Conservation (phyloP, 1,140 invertebrate species). For the Sminthurinus signatus region DNA sequence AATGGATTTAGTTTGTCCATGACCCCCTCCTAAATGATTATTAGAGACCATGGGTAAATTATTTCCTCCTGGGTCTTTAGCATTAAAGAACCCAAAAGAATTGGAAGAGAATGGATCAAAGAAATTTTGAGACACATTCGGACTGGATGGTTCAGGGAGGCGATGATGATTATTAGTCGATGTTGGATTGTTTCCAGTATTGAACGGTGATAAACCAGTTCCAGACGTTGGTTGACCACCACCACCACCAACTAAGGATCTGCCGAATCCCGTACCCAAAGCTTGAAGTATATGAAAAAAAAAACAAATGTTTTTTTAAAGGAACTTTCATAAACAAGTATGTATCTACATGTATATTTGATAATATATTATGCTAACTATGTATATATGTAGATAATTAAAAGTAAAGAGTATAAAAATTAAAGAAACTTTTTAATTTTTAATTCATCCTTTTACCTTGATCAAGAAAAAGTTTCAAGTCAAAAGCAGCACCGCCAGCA, state of each 20-base stretch:
- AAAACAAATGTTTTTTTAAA: too few species aligned
- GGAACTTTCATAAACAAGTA: too few species aligned
- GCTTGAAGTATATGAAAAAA: too few species aligned
- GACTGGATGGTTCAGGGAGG: conserved; percentile 3
- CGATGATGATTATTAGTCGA: background rate
- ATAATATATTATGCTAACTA: too few species aligned
- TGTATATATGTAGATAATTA: too few species aligned
- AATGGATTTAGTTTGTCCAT: conserved; percentile 29
- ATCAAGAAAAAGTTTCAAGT: conserved; percentile 31
- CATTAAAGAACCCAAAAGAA: conserved; percentile 40
- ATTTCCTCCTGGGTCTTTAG: conserved; percentile 34
- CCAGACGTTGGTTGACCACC: too few species aligned
- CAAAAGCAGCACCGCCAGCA: conserved; percentile 18
- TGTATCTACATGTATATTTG: too few species aligned
- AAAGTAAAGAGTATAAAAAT: too few species aligned
- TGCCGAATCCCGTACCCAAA: too few species aligned
- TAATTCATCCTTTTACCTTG: conserved; percentile 15
- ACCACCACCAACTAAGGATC: too few species aligned
- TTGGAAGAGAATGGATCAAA: conserved; percentile 38
- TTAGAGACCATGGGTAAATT: conserved; percentile 18
- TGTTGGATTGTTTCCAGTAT: background rate
- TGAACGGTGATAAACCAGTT: conserved; percentile 1
- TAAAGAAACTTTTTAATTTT: too few species aligned
- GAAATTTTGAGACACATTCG: conserved; percentile 16
- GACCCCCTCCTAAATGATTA: conserved; percentile 25